Evolutionary conservation across 2,113 vertebrate species (phyloP).

Genomic region (Raja brachyura): DNA sequence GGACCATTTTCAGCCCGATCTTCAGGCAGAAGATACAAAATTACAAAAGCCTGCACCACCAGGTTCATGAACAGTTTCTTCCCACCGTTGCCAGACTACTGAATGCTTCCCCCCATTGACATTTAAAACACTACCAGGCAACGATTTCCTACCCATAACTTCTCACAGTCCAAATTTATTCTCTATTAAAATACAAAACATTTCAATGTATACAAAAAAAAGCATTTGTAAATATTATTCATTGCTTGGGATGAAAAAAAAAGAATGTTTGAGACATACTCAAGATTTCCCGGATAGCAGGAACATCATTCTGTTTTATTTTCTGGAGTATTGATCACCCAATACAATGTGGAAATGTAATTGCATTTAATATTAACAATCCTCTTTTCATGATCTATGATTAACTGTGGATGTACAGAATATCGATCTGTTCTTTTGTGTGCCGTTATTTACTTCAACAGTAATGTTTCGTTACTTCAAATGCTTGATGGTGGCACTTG

Average conservation of each 20-base stretch:
- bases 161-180: neutral
- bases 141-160: neutral
- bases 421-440: neutral
- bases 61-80: too few relatives aligned
- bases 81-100: too few relatives aligned
- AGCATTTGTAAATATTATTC: neutral
- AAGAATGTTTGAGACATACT: neutral
- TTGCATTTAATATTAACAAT: slow-evolving; percentile 13
- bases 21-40: too few relatives aligned
- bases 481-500: neutral
- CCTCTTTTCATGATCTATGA: neutral
- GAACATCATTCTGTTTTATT: neutral
- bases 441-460: neutral
- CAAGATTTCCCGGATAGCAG: neutral
- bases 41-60: too few relatives aligned
- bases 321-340: neutral
- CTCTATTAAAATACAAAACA: neutral
- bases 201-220: neutral
- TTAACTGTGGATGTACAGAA: neutral
- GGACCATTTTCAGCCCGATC: too few relatives aligned
- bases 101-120: neutral
- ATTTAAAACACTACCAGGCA: neutral
- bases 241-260: neutral
- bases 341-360: slow-evolving; percentile 8
- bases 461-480: neutral